Percentiles rank a stretch among this genome's conserved stretches.
Conservation (phyloP, 2,113 vertebrate genomes). For the Loxodonta africana region DNA sequence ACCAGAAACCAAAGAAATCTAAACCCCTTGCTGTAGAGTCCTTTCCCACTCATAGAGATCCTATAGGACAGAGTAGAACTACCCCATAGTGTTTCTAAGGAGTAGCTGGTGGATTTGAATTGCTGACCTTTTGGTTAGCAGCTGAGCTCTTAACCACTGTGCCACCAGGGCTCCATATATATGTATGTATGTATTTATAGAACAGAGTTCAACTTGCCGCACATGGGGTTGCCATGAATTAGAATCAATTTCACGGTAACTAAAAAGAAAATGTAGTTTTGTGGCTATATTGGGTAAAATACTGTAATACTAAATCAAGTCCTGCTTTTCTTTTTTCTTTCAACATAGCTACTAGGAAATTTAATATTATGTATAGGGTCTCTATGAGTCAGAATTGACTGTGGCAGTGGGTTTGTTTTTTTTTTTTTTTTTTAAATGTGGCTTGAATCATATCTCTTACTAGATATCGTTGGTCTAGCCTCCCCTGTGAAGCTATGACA, state of each 20-base stretch:
- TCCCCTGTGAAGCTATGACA: neutral
- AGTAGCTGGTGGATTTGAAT: no score
- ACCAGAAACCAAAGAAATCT: no score
- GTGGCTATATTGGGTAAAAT: neutral
- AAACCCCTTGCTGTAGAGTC: no score
- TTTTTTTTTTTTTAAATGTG: no score
- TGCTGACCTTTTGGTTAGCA: no score
- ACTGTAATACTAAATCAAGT: neutral
- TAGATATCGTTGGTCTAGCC: neutral
- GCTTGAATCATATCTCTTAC: neutral
- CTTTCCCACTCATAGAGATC: no score
- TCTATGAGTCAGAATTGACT: no score
- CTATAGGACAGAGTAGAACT: no score
- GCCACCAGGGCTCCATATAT: neutral
- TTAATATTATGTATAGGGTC: rapidly evolving
- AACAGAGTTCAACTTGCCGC: neutral
- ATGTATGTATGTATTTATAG: neutral
- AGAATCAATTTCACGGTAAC: neutral
- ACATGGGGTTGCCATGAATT: neutral
- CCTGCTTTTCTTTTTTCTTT: neutral
- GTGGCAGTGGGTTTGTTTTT: no score
- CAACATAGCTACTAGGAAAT: neutral
- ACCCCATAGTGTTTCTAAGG: no score
- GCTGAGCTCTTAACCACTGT: no score
- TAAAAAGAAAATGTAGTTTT: neutral